Evolutionary conservation across 2,113 vertebrate genomes (phyloP).

Genomic region (Meles meles): DNA sequence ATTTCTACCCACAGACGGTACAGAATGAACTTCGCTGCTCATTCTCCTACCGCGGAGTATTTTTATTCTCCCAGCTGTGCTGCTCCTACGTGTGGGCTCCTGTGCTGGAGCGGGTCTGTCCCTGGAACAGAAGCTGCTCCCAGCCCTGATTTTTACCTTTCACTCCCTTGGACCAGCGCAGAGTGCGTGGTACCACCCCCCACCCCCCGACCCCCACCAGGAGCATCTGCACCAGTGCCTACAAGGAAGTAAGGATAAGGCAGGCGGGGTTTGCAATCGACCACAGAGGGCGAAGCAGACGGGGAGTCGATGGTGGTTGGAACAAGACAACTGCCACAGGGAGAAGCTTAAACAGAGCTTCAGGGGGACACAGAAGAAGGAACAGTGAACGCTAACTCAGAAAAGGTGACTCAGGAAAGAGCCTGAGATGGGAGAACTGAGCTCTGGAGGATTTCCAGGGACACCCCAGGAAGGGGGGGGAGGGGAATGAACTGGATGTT

Average conservation of each 20-base stretch:
- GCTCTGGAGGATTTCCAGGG: neutral
- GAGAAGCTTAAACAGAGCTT: neutral
- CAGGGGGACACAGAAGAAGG: neutral
- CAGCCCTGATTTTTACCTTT: neutral
- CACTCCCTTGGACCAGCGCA: rapidly evolving
- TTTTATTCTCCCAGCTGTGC: neutral
- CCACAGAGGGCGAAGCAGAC: neutral
- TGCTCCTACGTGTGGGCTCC: rapidly evolving
- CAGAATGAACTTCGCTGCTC: neutral
- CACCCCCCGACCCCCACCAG: rapidly evolving
- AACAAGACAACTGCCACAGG: rapidly evolving
- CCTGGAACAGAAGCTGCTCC: neutral
- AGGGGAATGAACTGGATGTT: neutral
- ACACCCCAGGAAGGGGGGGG: neutral
- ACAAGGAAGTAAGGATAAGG: rapidly evolving
- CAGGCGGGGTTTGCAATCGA: rapidly evolving
- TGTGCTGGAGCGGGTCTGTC: neutral
- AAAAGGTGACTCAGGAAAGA: neutral
- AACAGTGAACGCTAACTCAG: neutral
- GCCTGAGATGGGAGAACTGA: neutral
- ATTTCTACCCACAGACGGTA: too few species aligned
- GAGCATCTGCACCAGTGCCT: rapidly evolving
- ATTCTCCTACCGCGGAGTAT: rapidly evolving
- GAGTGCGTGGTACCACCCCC: rapidly evolving
- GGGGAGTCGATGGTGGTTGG: neutral